Percentiles rank a stretch among this genome's conserved stretches.
Evolutionary conservation across 2,113 vertebrate species (phyloP).

Genomic region (Chlorocebus sabaeus): DNA sequence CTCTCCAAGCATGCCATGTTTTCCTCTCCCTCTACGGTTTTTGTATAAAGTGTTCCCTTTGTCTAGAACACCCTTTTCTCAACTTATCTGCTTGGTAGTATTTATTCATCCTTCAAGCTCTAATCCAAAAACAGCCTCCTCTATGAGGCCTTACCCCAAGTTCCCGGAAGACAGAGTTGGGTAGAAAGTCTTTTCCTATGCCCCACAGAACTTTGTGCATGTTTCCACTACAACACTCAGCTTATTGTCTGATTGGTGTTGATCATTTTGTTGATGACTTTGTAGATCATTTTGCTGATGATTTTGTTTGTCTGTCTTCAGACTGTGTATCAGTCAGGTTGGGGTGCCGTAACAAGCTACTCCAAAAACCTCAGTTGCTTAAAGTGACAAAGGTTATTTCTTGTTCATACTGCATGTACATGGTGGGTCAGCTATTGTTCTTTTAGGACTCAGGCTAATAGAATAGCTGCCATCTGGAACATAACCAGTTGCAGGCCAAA

Average conservation of each 20-base stretch:
- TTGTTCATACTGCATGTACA: neutral
- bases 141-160: neutral
- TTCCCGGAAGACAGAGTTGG: neutral
- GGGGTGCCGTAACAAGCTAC: neutral
- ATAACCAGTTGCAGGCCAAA: neutral
- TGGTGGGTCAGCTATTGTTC: neutral
- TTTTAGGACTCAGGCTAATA: neutral
- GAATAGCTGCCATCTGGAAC: neutral
- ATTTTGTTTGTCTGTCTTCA: neutral
- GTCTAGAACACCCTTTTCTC: neutral
- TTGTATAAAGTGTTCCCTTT: neutral
- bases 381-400: neutral
- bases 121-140: neutral
- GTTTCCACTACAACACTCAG: neutral
- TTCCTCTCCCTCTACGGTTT: neutral
- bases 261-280: neutral
- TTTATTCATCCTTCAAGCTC: neutral
- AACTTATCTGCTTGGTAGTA: neutral
- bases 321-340: neutral
- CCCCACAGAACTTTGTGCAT: neutral
- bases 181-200: neutral
- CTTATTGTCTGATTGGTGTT: neutral
- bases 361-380: neutral
- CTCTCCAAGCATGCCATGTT: neutral
- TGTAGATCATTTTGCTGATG: neutral